Percentiles rank a stretch among this genome's conserved stretches.
These are phyloP conservation scores for Cecidostiba fungosa DNA, from an alignment of 2,888 invertebrate species.

Conservation along the genomic window DNA sequence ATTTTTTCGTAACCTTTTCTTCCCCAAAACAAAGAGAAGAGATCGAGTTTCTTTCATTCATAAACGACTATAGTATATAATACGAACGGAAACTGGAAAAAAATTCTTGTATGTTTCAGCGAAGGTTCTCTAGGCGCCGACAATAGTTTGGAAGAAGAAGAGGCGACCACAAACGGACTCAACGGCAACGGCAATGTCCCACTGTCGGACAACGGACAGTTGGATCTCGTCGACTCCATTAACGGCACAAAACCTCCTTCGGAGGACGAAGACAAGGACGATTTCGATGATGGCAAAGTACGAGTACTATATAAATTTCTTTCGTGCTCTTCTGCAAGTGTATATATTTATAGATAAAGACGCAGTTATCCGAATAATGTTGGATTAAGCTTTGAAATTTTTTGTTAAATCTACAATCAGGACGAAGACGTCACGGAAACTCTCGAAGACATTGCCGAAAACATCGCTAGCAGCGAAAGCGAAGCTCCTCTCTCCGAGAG, in stretches of 20 bases:
- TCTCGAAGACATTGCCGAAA: conserved; percentile 67
- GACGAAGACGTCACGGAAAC: conserved; percentile 68
- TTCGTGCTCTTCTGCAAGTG: too few relatives aligned
- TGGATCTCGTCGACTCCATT: conserved; percentile 72
- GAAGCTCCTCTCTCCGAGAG: conserved; percentile 78
- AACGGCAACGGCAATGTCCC: conserved; percentile 59
- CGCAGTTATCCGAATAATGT: too few relatives aligned
- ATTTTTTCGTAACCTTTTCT: not conserved
- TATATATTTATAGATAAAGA: too few relatives aligned
- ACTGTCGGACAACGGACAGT: conserved; percentile 67
- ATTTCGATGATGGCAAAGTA: conserved; percentile 66
- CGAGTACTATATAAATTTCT: not conserved
- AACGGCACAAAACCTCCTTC: conserved; percentile 52
- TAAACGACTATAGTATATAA: not conserved
- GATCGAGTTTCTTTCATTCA: not conserved
- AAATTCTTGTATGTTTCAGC: conserved; percentile 68
- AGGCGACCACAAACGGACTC: conserved; percentile 66
- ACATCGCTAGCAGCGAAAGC: conserved; percentile 70
- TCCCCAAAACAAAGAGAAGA: too few relatives aligned
- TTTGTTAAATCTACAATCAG: not conserved
- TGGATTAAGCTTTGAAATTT: not conserved
- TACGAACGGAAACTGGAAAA: conserved; percentile 41
- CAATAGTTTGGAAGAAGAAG: conserved; percentile 75
- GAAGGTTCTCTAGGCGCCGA: conserved; percentile 77
- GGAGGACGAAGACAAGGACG: conserved; percentile 68